These are phyloP conservation scores for Orchestia grillus DNA, from an alignment of 1,140 invertebrate species.

Conservation along the genomic window DNA sequence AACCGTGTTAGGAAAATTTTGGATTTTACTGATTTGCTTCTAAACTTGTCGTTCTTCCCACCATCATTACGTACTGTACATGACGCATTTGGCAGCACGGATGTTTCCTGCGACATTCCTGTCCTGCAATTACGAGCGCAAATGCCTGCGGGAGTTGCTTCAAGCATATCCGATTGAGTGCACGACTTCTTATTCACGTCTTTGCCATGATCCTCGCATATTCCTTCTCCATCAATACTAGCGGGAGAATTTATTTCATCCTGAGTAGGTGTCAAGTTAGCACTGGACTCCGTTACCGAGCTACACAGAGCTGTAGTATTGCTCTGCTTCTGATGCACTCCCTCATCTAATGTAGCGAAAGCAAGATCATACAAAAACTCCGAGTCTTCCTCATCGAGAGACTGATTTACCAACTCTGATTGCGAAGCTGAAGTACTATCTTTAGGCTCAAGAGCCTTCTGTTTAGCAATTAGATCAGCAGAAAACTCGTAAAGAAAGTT, in stretches of 20 bases:
- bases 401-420: neutral
- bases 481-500: neutral
- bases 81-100: neutral
- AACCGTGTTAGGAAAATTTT: neutral
- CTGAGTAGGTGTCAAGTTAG: neutral
- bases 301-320: neutral
- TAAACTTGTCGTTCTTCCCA: neutral
- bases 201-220: neutral
- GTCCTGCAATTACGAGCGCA: neutral
- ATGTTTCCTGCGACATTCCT: neutral
- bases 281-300: neutral
- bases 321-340: neutral
- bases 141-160: neutral
- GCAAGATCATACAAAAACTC: neutral
- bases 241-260: neutral
- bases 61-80: neutral
- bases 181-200: neutral
- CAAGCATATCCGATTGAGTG: neutral
- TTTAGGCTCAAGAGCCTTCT: neutral
- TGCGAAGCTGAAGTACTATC: neutral
- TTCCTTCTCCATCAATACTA: neutral
- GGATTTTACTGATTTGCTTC: neutral
- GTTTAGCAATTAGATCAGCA: neutral
- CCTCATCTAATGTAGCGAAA: neutral
- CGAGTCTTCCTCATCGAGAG: neutral